phyloP scores from a whole-genome alignment of 2,888 invertebrate species.

The Acrobasis suavella region DNA sequence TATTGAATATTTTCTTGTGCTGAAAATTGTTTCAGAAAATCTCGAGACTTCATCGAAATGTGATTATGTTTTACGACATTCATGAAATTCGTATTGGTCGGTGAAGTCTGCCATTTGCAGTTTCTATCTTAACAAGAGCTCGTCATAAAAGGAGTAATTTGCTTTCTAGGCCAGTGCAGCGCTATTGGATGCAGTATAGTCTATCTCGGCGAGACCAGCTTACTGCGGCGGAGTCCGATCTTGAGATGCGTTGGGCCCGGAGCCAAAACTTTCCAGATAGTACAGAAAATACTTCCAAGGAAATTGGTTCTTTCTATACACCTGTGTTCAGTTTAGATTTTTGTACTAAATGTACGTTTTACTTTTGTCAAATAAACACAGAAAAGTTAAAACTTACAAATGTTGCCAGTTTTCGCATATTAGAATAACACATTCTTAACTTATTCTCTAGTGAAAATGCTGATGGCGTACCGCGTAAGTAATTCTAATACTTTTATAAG shows the following conservation, averaged over 20 bases:
- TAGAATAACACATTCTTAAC: no score
- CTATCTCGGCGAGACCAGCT: conserved; percentile 41
- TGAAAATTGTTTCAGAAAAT: background rate
- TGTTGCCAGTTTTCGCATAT: no score
- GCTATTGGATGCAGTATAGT: conserved; percentile 42
- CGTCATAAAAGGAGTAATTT: conserved; percentile 44
- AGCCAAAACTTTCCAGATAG: conserved; percentile 51
- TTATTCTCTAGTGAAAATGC: no score
- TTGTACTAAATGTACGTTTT: background rate
- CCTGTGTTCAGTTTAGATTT: background rate
- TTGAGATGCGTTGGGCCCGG: conserved; percentile 49
- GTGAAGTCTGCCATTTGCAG: conserved; percentile 45
- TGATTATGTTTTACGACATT: background rate
- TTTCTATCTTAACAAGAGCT: conserved; percentile 38
- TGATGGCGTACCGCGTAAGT: no score
- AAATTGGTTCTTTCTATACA: conserved; percentile 13
- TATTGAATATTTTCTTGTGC: background rate
- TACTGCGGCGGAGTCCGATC: conserved; percentile 45
- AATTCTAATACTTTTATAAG: no score
- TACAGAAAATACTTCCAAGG: conserved; percentile 23
- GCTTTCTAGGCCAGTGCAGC: conserved; percentile 59
- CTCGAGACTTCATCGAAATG: background rate
- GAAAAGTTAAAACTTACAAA: no score
- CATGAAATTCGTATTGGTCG: conserved; percentile 39
- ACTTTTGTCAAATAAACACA: background rate